A percentile compares a stretch with the other conserved stretches of the same genome.
These are phyloP conservation scores for Sebastes jordani DNA, from an alignment of 2,797 vertebrate species.

Conservation along the genomic window DNA sequence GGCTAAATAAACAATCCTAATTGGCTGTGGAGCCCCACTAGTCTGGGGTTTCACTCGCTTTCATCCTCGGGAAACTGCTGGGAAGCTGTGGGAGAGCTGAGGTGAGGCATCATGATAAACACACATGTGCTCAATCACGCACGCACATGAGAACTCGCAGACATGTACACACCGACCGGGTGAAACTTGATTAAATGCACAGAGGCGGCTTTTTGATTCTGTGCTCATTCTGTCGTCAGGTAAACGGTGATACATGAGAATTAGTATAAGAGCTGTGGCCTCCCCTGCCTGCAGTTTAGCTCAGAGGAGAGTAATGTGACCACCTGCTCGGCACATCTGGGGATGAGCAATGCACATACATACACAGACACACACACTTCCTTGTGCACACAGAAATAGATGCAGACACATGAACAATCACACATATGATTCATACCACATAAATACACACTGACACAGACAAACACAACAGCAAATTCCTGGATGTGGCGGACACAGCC, in stretches of 20 bases:
- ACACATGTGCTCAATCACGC: constrained; percentile 69
- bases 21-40: constrained; percentile 94
- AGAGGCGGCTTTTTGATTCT: constrained; percentile 9
- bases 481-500: constrained; percentile 6
- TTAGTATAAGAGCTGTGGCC: constrained; percentile 4
- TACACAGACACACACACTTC: constrained; percentile 8
- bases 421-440: constrained; percentile 23
- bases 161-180: constrained; percentile 7
- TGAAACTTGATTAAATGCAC: constrained; percentile 25
- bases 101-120: constrained; percentile 83
- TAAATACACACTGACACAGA: neutral
- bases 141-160: constrained; percentile 35
- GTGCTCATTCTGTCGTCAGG: constrained; percentile 33
- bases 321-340: constrained; percentile 71
- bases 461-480: constrained; percentile 16
- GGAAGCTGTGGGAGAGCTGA: constrained; percentile 82
- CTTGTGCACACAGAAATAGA: constrained; percentile 16
- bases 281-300: constrained; percentile 17
- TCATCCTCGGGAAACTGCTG: constrained; percentile 80
- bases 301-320: constrained; percentile 45
- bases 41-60: constrained; percentile 86
- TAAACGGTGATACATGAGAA: constrained; percentile 38
- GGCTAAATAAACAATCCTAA: constrained; percentile 92
- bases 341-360: constrained; percentile 22
- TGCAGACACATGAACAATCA: constrained; percentile 24